phyloP scores from a whole-genome alignment of 1,140 invertebrate genomes.

The Pectinophora gossypiella region DNA sequence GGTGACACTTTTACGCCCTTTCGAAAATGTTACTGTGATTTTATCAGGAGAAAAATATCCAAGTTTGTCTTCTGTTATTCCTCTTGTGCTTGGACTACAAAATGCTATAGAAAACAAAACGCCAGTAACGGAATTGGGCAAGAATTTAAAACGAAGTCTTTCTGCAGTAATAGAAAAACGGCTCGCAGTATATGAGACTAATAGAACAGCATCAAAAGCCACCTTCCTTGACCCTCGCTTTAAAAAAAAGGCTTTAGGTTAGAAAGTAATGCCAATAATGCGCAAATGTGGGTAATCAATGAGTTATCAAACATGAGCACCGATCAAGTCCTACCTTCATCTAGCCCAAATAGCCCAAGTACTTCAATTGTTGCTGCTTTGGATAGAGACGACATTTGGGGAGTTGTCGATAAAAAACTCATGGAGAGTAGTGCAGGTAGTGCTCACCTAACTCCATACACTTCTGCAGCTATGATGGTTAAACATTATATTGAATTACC shows the following conservation, averaged over 20 bases:
- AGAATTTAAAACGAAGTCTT: conserved; percentile 12
- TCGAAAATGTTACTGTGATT: conserved; percentile 15
- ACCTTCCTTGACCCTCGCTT: conserved; percentile 17
- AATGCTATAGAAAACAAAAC: conserved; percentile 10
- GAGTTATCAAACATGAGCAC: conserved; percentile 12
- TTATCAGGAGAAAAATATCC: conserved; percentile 12
- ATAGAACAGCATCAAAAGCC: conserved; percentile 18
- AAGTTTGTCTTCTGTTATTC: conserved; percentile 2
- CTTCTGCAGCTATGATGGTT: conserved; percentile 15
- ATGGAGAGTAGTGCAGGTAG: conserved; percentile 6
- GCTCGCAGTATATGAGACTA: conserved; percentile 11
- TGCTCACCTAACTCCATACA: conserved; percentile 8
- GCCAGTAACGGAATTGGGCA: conserved; percentile 11
- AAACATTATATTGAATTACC: conserved; percentile 23
- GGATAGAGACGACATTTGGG: conserved; percentile 14
- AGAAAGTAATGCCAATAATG: conserved; percentile 9
- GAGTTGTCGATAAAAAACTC: conserved; percentile 15
- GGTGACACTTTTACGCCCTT: conserved; percentile 10
- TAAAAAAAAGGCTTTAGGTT: conserved; percentile 18
- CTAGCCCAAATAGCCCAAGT: conserved; percentile 6
- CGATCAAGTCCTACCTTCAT: conserved; percentile 5
- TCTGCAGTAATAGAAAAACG: conserved; percentile 14
- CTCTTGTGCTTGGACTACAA: conserved; percentile 15
- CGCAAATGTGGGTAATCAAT: conserved; percentile 12
- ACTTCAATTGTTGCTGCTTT: conserved; percentile 10